phyloP scores from a whole-genome alignment of 2,113 vertebrate species.

The Telmatochromis bifrenatus region DNA sequence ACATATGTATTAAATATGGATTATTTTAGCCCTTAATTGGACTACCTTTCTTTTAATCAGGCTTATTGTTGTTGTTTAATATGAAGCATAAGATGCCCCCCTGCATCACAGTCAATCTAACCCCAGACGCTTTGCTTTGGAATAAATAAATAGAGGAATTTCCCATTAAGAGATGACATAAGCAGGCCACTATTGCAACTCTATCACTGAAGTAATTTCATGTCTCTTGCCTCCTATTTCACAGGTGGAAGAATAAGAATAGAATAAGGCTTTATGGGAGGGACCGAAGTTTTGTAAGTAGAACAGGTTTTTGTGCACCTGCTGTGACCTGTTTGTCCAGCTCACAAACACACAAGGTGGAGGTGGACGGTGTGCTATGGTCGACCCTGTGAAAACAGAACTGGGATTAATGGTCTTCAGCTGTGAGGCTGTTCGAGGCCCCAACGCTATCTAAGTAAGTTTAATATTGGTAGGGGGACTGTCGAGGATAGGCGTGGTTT shows the following conservation, averaged over 20 bases:
- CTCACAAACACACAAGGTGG: not conserved
- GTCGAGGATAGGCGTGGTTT: not conserved
- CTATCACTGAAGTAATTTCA: not conserved
- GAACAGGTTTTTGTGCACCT: not conserved
- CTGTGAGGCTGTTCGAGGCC: not conserved
- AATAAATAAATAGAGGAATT: not conserved
- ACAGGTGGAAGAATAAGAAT: not conserved
- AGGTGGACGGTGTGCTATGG: not conserved
- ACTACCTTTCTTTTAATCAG: not conserved
- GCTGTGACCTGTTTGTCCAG: conserved; percentile 5
- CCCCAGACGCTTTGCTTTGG: not conserved
- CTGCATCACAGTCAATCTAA: not conserved
- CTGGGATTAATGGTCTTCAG: not conserved
- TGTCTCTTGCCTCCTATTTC: not conserved
- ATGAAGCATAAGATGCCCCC: not conserved
- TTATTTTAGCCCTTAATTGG: not conserved
- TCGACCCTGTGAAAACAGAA: not conserved
- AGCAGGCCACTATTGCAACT: not conserved
- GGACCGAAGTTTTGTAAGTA: not conserved
- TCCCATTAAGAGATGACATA: not conserved
- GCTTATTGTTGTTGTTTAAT: not conserved
- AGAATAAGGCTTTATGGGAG: not conserved
- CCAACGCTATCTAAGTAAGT: not conserved
- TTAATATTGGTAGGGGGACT: not conserved
- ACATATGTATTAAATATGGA: not conserved